Evolutionary conservation across 2,797 vertebrate species (phyloP), one percentile per base, ranked within the genome.

Genomic region (Rhinella marina): DNA sequence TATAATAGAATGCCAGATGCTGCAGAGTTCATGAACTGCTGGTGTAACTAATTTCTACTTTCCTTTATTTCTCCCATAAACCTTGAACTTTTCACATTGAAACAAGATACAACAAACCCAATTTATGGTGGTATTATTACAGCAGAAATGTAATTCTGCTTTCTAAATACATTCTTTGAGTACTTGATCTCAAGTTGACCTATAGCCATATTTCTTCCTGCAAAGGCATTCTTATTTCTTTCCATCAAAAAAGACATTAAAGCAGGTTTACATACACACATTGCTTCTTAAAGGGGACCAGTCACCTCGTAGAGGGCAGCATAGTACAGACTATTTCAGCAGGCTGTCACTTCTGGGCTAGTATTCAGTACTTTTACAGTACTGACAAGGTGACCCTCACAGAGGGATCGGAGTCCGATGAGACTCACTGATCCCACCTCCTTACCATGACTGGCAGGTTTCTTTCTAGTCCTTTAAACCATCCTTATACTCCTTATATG

Each of bases 71-170:
- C 13, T 61, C 1, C 77, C 52, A 57, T 81, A 72, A 86, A 80
- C 85, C 85, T 86, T 86, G 76, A 86, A 80, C 84, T 29, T 68
- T 21, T 29, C 85, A 70, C 77, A 80, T 23, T 56, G 50, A 29
- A 70, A 70, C 64, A 57, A 21, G 52, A 72, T 70, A 80, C 52
- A 59, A 72, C 85, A 81, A 70, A 86, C 81, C 77, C 77, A 86
- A 86, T 86, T 59, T 86, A 70, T 59, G 48, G 70, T 11, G 29
- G 66, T 59, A 84, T 73, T 84, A 57, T 84, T 59, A 59, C 54
- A 75, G 82, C 59, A 77, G 32, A 81, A 81, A 32, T 80, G 52
- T 81, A 81, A 80, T 70, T 29, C 29, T 78, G 12, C 54, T 17
- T 84, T 61, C 27, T 75, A 75, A 84, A 62, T 76, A 50, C 62